Evolutionary conservation across 2,113 vertebrate genomes (phyloP), one percentile per base, ranked within the genome.

Genomic region (Platichthys stellatus): DNA sequence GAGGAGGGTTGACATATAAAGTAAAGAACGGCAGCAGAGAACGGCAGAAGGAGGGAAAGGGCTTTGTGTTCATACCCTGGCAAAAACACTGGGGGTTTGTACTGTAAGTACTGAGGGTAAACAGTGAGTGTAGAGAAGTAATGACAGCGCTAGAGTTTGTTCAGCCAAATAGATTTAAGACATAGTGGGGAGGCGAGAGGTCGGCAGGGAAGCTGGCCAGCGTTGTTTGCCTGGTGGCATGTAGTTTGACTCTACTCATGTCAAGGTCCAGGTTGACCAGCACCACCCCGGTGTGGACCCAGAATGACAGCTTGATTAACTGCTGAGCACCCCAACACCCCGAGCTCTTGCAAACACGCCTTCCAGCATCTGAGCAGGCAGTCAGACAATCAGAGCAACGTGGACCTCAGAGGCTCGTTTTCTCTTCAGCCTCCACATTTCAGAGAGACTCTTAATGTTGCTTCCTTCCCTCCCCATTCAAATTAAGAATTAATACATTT

Each of bases 231-330:
- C 60, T 71, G 47, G 63, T 76, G 63, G 38, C 24, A n/a, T 49
- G 62, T 51, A 28, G 56, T 63, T 71, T 69, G 56, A 85, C 71
- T 79, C 51, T 6, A 51, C 63, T 31, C 62, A 21, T 68, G 77
- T 82, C 40, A 56, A 74, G 65, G 78, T 72, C 69, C 24, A 43
- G 51, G 15, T 56, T 26, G 56, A 23, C 68, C 38, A 1, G 62
- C 63, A 8, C 60, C 57, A 47, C 78, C 61, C 49, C 1, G 2
- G 40, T 74, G 18, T 15, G 24, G 70, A 81, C 80, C 24, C 15
- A 43, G 51, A 49, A 54, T 86, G 89, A 89, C 84, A 87, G 87
- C 76, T 89, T 90, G 81, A 93, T 87, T 73, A 85, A 87, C 38
- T 84, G 80, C 66, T 0, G 20, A 74, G 63, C 21, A 67, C 66